These are phyloP conservation scores for Catocala nupta DNA, from an alignment of 2,888 invertebrate species.

Conservation along the genomic window DNA sequence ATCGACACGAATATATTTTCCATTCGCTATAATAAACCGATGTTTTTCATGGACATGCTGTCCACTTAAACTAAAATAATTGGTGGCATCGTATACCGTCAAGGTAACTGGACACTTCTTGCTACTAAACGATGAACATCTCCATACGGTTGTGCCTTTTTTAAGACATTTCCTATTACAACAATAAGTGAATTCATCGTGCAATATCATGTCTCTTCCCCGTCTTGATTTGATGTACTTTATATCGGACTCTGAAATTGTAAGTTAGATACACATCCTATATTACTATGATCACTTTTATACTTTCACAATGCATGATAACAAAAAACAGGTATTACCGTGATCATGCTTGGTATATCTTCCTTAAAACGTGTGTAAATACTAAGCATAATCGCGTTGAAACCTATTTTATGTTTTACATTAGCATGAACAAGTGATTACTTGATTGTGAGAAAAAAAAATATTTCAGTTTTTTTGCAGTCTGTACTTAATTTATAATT, in stretches of 20 bases:
- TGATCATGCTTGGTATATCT: too few species aligned
- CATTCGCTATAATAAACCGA: constrained; percentile 3
- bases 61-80: constrained; percentile 13
- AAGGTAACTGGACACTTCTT: constrained; percentile 28
- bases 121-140: constrained; percentile 31
- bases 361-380: too few species aligned
- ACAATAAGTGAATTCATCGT: constrained; percentile 25
- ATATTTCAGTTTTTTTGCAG: too few species aligned
- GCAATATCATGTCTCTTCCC: constrained; percentile 28
- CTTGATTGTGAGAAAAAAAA: too few species aligned
- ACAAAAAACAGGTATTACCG: too few species aligned
- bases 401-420: too few species aligned
- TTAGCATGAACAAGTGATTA: too few species aligned
- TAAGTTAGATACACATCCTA: too few species aligned
- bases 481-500: too few species aligned
- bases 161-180: constrained; percentile 8
- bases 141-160: constrained; percentile 22
- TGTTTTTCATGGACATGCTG: constrained; percentile 16
- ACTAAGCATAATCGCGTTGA: too few species aligned
- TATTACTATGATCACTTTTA: too few species aligned
- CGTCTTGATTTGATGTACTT: constrained; percentile 31
- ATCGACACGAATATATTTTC: constrained; percentile 9
- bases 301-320: too few species aligned
- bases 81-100: constrained; percentile 2
- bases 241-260: constrained; percentile 10